These are phyloP conservation scores for Epinephelus moara DNA, from an alignment of 2,113 vertebrate genomes.

Conservation along the genomic window DNA sequence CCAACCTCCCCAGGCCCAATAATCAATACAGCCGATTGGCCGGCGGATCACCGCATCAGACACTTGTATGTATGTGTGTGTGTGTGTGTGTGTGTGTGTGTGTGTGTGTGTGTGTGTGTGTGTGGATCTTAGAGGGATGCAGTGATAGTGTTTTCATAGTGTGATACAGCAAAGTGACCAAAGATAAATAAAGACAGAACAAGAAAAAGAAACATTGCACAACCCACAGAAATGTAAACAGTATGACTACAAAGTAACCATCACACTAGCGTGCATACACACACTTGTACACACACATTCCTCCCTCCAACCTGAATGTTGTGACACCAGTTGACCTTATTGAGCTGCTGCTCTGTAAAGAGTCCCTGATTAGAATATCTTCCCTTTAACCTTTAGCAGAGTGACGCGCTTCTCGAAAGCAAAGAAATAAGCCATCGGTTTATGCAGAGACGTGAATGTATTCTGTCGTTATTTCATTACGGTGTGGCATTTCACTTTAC, in stretches of 20 bases:
- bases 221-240: conserved; percentile 19
- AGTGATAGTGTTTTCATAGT: conserved; percentile 13
- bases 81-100: conserved; percentile 26
- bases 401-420: conserved; percentile 65
- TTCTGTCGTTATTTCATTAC: conserved; percentile 71
- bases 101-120: conserved; percentile 10
- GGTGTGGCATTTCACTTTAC: conserved; percentile 67
- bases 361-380: conserved; percentile 84
- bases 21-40: conserved; percentile 95
- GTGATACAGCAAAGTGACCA: not conserved
- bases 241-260: conserved; percentile 35
- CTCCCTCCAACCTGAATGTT: conserved; percentile 67
- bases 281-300: conserved; percentile 51
- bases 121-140: not conserved
- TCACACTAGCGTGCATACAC: conserved; percentile 2
- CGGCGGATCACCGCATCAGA: conserved; percentile 94
- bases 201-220: not conserved
- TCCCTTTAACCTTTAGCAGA: conserved; percentile 82
- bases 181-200: not conserved
- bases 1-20: conserved; percentile 89
- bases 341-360: conserved; percentile 82
- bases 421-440: conserved; percentile 68
- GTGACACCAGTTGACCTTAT: conserved; percentile 84
- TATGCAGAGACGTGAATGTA: conserved; percentile 68
- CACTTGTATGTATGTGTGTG: conserved; percentile 75